Percentiles rank a stretch among this genome's conserved stretches.
Conservation (phyloP, 2,888 invertebrate genomes). For the Willowsia nigromaculata region DNA sequence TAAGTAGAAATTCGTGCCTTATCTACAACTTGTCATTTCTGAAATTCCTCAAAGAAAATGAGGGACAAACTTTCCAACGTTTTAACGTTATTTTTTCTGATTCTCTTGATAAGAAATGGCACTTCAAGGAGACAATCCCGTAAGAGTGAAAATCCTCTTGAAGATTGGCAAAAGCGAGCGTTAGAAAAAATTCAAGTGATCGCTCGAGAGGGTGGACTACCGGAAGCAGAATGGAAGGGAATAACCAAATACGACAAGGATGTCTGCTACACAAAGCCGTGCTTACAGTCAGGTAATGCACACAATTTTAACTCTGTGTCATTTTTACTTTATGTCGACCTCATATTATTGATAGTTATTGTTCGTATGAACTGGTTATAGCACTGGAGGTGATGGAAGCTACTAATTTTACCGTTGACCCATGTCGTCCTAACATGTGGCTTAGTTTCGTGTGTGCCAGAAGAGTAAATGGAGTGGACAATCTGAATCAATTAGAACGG, state of each 20-base stretch:
- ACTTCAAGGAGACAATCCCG: background rate
- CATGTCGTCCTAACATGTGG: conserved; percentile 47
- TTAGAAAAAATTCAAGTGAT: conserved; percentile 9
- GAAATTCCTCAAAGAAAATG: no score
- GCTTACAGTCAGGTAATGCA: conserved; percentile 59
- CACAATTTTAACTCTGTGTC: background rate
- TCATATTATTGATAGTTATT: background rate
- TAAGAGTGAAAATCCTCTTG: background rate
- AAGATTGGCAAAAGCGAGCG: conserved; percentile 3
- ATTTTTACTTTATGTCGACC: no score
- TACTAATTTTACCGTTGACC: conserved; percentile 49
- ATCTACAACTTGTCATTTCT: no score
- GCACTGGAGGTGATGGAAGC: conserved; percentile 48
- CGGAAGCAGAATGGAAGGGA: conserved; percentile 19
- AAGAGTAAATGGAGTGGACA: conserved; percentile 48
- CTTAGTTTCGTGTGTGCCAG: conserved; percentile 16
- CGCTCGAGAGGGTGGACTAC: conserved; percentile 16
- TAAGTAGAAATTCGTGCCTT: background rate
- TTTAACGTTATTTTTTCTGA: background rate
- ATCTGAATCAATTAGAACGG: conserved; percentile 49
- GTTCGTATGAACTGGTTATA: background rate
- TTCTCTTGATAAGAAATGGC: background rate
- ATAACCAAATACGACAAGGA: conserved; percentile 49
- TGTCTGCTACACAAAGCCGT: conserved; percentile 31
- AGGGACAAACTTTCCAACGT: background rate